Conservation (phyloP, 2,797 vertebrate genomes). For the Leptatherina wallacei region DNA sequence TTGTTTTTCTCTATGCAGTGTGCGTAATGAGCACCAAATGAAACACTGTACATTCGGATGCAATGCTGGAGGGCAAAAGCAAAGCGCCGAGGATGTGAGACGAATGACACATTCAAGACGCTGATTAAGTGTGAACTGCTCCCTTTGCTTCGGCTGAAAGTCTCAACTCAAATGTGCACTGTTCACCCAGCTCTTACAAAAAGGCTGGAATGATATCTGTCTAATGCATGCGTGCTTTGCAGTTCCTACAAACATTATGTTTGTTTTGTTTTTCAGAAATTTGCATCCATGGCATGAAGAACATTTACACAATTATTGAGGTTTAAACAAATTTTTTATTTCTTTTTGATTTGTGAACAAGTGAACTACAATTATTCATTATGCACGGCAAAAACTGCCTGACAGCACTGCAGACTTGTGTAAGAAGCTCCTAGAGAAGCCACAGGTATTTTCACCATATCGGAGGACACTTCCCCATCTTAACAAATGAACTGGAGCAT, state of each 20-base stretch:
- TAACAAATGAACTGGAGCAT: neutral
- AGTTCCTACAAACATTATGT: neutral
- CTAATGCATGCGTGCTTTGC: neutral
- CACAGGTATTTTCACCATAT: neutral
- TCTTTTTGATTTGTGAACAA: neutral
- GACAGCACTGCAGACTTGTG: neutral
- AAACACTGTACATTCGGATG: constrained; percentile 46
- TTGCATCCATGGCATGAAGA: neutral
- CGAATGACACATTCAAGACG: constrained; percentile 34
- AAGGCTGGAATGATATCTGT: neutral
- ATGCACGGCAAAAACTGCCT: neutral
- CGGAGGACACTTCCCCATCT: neutral
- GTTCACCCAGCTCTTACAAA: constrained; percentile 7
- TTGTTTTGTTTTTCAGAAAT: neutral
- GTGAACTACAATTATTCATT: constrained; percentile 1
- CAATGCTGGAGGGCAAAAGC: constrained; percentile 35
- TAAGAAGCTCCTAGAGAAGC: neutral
- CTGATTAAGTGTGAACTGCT: constrained; percentile 48
- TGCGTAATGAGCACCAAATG: constrained; percentile 61
- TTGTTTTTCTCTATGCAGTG: constrained; percentile 46
- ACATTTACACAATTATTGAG: neutral
- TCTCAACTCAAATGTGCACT: constrained; percentile 9
- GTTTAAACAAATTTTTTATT: neutral
- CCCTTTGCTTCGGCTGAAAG: constrained; percentile 20
- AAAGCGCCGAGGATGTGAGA: constrained; percentile 32